These are phyloP conservation scores for Enteromius mattozi DNA, from an alignment of 2,797 vertebrate species.

Conservation along the genomic window DNA sequence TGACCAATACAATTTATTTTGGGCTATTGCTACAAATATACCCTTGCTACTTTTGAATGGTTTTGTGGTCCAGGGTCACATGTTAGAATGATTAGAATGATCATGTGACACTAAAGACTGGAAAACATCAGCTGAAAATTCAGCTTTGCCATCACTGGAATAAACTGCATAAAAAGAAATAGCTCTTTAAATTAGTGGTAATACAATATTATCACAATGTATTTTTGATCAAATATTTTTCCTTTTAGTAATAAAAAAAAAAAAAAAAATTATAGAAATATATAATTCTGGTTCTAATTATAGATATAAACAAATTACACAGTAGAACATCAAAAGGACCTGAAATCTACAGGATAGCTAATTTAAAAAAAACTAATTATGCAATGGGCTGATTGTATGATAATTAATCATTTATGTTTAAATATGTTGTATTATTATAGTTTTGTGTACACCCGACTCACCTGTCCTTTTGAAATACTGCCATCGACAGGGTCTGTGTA, in stretches of 20 bases:
- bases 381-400: background rate
- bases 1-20: too few species aligned
- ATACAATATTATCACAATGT: background rate
- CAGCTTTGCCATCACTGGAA: background rate
- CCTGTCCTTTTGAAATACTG: conserved; percentile 96
- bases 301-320: background rate
- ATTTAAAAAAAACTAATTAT: background rate
- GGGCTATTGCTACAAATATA: too few species aligned
- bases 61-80: too few species aligned
- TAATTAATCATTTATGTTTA: background rate
- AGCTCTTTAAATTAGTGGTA: background rate
- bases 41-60: too few species aligned
- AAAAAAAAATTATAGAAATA: background rate
- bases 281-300: background rate
- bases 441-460: conserved; percentile 62
- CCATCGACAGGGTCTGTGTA: conserved; percentile 95
- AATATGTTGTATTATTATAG: background rate
- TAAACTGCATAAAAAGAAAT: background rate
- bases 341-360: background rate
- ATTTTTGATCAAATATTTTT: background rate
- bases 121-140: background rate
- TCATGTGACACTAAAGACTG: background rate
- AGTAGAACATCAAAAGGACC: background rate
- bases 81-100: background rate
- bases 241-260: background rate